Percentiles rank a stretch among this genome's conserved stretches.
Evolutionary conservation across 1,140 invertebrate species (phyloP).

Genomic region (Helicoverpa zea): DNA sequence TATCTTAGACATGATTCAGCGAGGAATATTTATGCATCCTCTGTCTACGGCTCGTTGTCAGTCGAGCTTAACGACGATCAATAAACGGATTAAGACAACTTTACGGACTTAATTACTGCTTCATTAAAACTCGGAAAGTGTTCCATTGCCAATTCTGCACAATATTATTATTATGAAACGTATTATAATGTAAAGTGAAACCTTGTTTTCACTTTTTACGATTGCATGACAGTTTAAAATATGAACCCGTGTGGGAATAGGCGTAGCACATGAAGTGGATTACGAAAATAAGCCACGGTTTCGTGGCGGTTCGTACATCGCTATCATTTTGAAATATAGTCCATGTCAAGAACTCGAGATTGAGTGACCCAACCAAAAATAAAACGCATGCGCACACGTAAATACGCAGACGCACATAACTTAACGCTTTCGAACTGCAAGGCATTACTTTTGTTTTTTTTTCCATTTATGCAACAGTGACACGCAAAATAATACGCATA

Average conservation of each 20-base stretch:
- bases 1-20: not conserved
- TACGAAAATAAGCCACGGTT: conserved; percentile 39
- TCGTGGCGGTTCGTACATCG: conserved; percentile 11
- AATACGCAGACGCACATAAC: no score
- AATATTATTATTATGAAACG: conserved; percentile 50
- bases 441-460: no score
- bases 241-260: conserved; percentile 54
- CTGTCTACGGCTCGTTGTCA: not conserved
- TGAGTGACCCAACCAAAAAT: not conserved
- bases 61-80: conserved; percentile 2
- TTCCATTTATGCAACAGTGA: no score
- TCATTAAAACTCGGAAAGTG: conserved; percentile 30
- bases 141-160: conserved; percentile 37
- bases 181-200: conserved; percentile 66
- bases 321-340: conserved; percentile 29
- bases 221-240: conserved; percentile 69
- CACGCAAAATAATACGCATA: no score
- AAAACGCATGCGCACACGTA: not conserved
- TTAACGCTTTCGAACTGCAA: no score
- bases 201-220: conserved; percentile 73
- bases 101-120: conserved; percentile 8
- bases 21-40: not conserved
- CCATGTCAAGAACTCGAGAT: conserved; percentile 2
- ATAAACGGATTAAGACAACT: conserved; percentile 7
- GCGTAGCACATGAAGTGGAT: conserved; percentile 26